Conservation (phyloP, 2,888 invertebrate genomes). For the Tuta absoluta region DNA sequence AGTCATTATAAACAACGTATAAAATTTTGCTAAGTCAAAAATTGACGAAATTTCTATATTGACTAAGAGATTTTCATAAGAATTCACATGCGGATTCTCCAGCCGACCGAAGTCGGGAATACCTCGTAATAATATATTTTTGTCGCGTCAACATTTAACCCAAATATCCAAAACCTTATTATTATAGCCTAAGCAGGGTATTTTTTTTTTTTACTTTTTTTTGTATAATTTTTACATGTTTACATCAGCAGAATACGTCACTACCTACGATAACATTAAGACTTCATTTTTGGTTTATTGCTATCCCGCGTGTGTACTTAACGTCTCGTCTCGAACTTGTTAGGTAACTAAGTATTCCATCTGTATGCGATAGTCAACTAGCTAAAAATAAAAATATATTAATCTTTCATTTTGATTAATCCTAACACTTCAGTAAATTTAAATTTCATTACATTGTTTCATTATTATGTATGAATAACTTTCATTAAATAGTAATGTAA, state of each 20-base stretch:
- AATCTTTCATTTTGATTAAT: conserved; percentile 73
- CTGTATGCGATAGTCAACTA: conserved; percentile 77
- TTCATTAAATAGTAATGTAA: conserved; percentile 75
- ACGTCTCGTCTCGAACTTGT: conserved; percentile 50
- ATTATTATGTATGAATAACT: conserved; percentile 77
- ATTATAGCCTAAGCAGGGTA: conserved; percentile 76
- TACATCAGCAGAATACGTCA: conserved; percentile 78
- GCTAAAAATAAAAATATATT: conserved; percentile 82
- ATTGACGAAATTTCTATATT: conserved; percentile 80
- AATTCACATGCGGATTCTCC: conserved; percentile 74
- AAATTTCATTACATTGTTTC: conserved; percentile 71
- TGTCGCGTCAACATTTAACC: conserved; percentile 70
- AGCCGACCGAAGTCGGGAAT: conserved; percentile 55
- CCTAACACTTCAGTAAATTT: conserved; percentile 71
- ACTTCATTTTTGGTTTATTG: conserved; percentile 81
- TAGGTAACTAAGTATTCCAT: conserved; percentile 67
- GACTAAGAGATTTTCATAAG: conserved; percentile 81
- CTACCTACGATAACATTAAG: conserved; percentile 75
- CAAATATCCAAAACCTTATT: conserved; percentile 75
- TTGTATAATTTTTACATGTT: conserved; percentile 75
- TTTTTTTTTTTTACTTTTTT: conserved; percentile 70
- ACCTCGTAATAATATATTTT: conserved; percentile 56
- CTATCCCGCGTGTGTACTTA: conserved; percentile 71
- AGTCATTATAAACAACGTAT: conserved; percentile 77
- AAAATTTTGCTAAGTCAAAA: conserved; percentile 81